Base-by-base conservation (phyloP, 1,140 invertebrate species). In the Teleogryllus occipitalis region DNA sequence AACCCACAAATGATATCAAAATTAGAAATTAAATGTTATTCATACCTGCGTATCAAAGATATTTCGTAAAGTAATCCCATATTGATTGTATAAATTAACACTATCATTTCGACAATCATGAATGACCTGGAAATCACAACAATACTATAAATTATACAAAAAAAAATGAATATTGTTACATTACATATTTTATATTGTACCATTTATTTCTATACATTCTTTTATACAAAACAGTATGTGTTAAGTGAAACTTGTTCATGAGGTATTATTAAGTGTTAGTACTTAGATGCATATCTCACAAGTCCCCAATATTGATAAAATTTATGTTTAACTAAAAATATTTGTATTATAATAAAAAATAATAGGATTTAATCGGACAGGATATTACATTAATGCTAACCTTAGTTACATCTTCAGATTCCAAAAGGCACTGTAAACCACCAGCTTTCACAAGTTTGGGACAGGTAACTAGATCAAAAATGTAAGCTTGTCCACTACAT, bases 91-190 rank as follows among this genome's bases (percentile, higher is more conserved):
- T 73, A 98, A 89, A 87, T 97, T 96, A 73, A 93, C 93, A 81
- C 95, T 95, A 85, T 97, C 95, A 86, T 97, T 97, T 79, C 95
- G 90, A 84, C 96, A 98, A 84, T 98, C 97, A 86, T 99, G 97
- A 83, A 97, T 93, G 39, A 99, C 92, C 93, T 94, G 82, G 81
- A 88, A 88, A 21, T 83, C 27, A 39, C 27, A 39, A 39, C 27
- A 39, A 84, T 82, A 83, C 18, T 81, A 82, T 79, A 49, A 10
- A 22, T 21, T 4, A 78, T 78, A 14, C 8, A 77, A 46, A 77
- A 77, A 21, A 15, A 10, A 77, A 39, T 27, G 39, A 15, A 77
- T 46, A 47, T 74, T 22, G 8, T 74, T 8, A 74, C 54, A 14
- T 79, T 18, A 27, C 14, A 76, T 7, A 18, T 76, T 15, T 76